Conservation (phyloP, 2,113 vertebrate species). For the Coptodon bakossiorum region DNA sequence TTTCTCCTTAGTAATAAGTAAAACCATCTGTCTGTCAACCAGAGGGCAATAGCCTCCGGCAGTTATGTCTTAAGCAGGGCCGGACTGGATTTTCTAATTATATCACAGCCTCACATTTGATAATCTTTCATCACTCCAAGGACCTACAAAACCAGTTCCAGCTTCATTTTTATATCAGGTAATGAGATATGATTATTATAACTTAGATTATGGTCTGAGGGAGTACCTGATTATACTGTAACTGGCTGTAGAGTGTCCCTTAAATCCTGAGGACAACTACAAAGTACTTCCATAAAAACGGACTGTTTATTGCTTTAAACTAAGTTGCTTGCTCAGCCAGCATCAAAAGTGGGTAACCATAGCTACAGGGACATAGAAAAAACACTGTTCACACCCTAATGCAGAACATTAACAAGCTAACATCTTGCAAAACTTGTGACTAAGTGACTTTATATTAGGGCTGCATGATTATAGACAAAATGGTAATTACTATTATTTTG, state of each 20-base stretch:
- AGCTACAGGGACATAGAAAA: neutral
- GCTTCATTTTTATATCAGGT: neutral
- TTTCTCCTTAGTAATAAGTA: neutral
- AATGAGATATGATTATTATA: neutral
- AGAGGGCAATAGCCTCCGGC: neutral
- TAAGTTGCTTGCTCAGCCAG: neutral
- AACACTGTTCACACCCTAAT: neutral
- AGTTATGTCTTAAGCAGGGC: neutral
- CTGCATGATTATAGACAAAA: neutral
- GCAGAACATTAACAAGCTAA: neutral
- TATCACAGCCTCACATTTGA: neutral
- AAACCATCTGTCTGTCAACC: conserved; percentile 8
- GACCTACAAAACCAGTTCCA: neutral
- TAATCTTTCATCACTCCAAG: neutral
- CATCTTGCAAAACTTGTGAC: neutral
- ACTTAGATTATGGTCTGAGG: neutral
- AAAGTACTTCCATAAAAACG: neutral
- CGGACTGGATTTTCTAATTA: neutral
- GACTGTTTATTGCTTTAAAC: neutral
- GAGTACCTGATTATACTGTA: neutral
- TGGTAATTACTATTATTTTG: neutral
- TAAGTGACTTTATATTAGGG: neutral
- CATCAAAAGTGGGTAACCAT: neutral
- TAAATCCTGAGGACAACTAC: neutral
- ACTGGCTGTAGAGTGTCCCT: neutral